A percentile compares a stretch with the other conserved stretches of the same genome.
These are phyloP conservation scores for Abscondita cerata DNA, from an alignment of 2,888 invertebrate species.

Conservation along the genomic window DNA sequence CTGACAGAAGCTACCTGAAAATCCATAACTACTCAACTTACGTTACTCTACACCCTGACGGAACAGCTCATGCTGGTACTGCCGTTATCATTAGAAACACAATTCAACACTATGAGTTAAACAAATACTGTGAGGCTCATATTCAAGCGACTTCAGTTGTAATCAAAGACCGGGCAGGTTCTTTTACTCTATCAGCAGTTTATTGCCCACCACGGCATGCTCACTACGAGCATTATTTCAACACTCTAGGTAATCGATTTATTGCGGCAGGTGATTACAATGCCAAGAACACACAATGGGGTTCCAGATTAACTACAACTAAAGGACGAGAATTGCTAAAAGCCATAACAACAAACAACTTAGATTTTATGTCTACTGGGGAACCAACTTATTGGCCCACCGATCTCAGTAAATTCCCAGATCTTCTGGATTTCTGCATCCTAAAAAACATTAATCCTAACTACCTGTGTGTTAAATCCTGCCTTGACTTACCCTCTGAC, in stretches of 20 bases:
- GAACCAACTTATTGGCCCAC: background rate
- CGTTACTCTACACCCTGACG: conserved; percentile 22
- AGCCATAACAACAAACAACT: background rate
- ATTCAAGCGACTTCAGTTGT: conserved; percentile 35
- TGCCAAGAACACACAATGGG: background rate
- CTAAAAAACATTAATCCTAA: too few species aligned
- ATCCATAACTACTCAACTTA: conserved; percentile 35
- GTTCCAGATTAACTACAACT: background rate
- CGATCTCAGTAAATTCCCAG: background rate
- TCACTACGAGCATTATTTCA: conserved; percentile 12
- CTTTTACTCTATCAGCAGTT: conserved; percentile 12
- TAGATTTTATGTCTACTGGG: background rate
- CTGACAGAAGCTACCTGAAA: background rate
- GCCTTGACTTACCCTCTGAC: too few species aligned
- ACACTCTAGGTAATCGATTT: conserved; percentile 7
- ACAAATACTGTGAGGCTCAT: conserved; percentile 18
- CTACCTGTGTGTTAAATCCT: too few species aligned
- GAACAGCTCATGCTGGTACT: conserved; percentile 20
- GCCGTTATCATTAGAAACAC: conserved; percentile 15
- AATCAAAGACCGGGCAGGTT: conserved; percentile 17
- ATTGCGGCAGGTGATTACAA: background rate
- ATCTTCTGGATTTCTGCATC: background rate
- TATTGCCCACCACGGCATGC: too few species aligned
- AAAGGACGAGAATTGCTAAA: background rate
- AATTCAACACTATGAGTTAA: conserved; percentile 16